Base-by-base conservation (phyloP, 2,888 invertebrate genomes). In the Aquatica leii region DNA sequence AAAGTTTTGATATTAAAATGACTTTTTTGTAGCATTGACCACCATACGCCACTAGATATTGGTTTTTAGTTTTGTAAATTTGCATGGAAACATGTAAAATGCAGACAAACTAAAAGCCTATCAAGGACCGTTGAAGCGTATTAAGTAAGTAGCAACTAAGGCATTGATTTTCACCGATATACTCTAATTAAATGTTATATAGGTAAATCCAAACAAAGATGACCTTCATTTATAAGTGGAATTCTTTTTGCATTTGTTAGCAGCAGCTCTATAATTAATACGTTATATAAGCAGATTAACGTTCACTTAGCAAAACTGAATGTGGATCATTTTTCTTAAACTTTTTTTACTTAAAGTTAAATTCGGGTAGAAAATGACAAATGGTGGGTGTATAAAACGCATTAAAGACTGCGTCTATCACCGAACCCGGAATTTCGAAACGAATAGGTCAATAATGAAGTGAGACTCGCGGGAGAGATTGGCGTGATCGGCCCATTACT, bases 381-480 rank as follows among this genome's bases (percentile, higher is more conserved):
- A 43, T 43, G 14, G 17, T 8, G 41, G 41, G 17, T 43, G 14
- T 43, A 43, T 17, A 43, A 8, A 43, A 43, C 14, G 12, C 14
- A 43, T 43, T 43, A 37, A 37, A n/a, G 37, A 5, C 11, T 3
- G 40, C 14, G 20, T 14, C 53, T 53, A 56, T 56, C 56, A 57
- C 37, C 11, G 31, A 34, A 50, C 51, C 57, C 54, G 49, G 50
- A 63, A 54, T 63, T 40, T 49, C 50, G 37, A 43, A 31, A 62
- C 59, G 71, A 77, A 76, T 74, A 70, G 76, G 76, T 77, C 76
- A 76, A 75, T 77, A 76, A 76, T 76, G 75, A 77, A 77, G 77
- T 76, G 77, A 75, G 75, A 74, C 77, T 77, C 76, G 68, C 74
- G 76, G 77, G 76, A 76, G 74, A 75, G 73, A 76, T 76, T 74